phyloP scores from a whole-genome alignment of 2,797 vertebrate species.

The Danio choprae region DNA sequence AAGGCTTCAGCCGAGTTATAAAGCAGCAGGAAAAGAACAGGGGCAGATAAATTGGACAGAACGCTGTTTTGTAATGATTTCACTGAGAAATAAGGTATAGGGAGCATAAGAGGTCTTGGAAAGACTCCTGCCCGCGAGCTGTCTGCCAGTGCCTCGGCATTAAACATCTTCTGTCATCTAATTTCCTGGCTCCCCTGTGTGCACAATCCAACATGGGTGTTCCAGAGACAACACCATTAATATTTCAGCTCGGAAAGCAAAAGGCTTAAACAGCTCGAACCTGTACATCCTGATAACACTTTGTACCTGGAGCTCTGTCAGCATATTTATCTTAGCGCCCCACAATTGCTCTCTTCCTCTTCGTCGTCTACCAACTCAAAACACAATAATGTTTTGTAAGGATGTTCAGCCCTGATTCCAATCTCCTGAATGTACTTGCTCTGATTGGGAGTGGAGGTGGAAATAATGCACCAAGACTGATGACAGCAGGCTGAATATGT shows the following conservation, averaged over 20 bases:
- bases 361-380: constrained; percentile 10
- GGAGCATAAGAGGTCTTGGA: constrained; percentile 14
- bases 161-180: constrained; percentile 49
- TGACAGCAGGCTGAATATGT: constrained; percentile 73
- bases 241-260: constrained; percentile 69
- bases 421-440: constrained; percentile 67
- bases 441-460: constrained; percentile 73
- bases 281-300: constrained; percentile 72
- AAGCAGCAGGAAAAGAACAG: constrained; percentile 11
- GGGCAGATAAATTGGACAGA: constrained; percentile 15
- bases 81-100: constrained; percentile 19
- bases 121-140: constrained; percentile 33
- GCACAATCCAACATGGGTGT: constrained; percentile 63
- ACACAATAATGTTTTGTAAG: constrained; percentile 32
- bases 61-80: constrained; percentile 39
- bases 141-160: constrained; percentile 24
- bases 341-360: constrained; percentile 34
- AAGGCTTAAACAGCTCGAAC: constrained; percentile 68
- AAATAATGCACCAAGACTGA: constrained; percentile 77
- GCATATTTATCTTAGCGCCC: constrained; percentile 73
- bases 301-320: constrained; percentile 66
- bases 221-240: constrained; percentile 68
- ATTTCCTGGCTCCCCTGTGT: constrained; percentile 52
- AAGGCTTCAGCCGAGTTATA: constrained; percentile 1
- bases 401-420: constrained; percentile 61